A percentile compares a stretch with the other conserved stretches of the same genome.
These are phyloP conservation scores for Nomia melanderi DNA, from an alignment of 1,140 invertebrate species.

Conservation along the genomic window DNA sequence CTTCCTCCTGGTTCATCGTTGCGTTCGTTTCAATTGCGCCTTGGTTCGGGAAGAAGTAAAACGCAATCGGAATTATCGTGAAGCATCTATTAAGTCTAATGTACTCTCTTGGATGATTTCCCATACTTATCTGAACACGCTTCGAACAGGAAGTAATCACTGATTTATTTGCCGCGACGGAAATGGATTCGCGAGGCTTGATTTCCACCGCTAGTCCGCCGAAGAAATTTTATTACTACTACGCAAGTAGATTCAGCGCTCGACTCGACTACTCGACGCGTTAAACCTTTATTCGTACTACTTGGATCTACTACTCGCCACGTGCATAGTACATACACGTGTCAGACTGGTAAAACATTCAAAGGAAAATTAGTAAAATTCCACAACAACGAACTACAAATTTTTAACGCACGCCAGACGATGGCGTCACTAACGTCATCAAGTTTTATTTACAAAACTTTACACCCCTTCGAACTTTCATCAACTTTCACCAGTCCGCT, in stretches of 20 bases:
- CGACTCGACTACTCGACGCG: neutral
- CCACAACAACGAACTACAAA: neutral
- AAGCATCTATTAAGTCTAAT: neutral
- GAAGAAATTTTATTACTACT: conserved; percentile 6
- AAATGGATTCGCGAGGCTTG: neutral
- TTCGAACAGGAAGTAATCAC: neutral
- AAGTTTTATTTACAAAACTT: too few species aligned
- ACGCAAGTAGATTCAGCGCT: conserved; percentile 9
- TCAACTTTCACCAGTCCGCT: neutral
- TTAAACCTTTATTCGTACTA: neutral
- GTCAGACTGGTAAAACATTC: too few species aligned
- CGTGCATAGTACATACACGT: too few species aligned
- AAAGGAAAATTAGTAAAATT: too few species aligned
- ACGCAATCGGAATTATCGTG: neutral
- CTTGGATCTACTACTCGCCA: neutral
- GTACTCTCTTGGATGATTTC: neutral
- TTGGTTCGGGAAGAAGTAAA: neutral
- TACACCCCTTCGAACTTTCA: neutral
- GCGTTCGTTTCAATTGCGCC: neutral
- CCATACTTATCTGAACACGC: neutral
- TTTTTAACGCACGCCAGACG: neutral
- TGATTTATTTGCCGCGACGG: neutral
- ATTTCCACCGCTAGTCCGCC: too few species aligned
- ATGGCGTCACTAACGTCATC: neutral
- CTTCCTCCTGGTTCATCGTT: conserved; percentile 29